These are phyloP conservation scores for Blennius ocellaris DNA, from an alignment of 2,113 vertebrate genomes.

Conservation along the genomic window DNA sequence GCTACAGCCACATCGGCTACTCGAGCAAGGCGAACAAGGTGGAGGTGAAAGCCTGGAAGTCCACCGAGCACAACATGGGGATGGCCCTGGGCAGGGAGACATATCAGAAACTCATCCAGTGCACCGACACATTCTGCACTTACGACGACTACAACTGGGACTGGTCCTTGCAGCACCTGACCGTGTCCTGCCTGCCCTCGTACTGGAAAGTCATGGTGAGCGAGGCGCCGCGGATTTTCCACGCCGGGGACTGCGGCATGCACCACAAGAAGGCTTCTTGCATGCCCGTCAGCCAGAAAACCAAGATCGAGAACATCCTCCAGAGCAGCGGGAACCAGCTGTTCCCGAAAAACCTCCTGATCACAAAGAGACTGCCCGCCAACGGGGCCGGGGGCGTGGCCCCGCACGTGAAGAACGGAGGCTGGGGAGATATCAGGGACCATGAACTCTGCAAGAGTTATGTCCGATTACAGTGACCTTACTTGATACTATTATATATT, in stretches of 20 bases:
- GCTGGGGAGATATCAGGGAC: slow-evolving; percentile 99
- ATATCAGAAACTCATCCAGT: slow-evolving; percentile 90
- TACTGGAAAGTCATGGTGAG: slow-evolving; percentile 98
- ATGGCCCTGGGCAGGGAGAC: slow-evolving; percentile 91
- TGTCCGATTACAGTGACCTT: slow-evolving; percentile 93
- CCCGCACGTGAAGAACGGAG: slow-evolving; percentile 97
- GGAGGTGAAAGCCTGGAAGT: slow-evolving; percentile 97
- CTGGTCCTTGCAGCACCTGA: slow-evolving; percentile 97
- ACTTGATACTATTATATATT: slow-evolving; percentile 75
- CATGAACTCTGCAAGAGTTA: slow-evolving; percentile 99
- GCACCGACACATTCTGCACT: slow-evolving; percentile 97
- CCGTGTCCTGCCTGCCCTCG: slow-evolving; percentile 92
- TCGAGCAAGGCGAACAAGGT: slow-evolving; percentile 90
- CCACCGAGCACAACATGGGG: slow-evolving; percentile 99
- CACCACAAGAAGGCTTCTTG: slow-evolving; percentile 94
- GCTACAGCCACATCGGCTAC: slow-evolving; percentile 88
- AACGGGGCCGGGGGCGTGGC: slow-evolving; percentile 87
- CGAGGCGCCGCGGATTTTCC: slow-evolving; percentile 93
- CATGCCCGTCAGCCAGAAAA: slow-evolving; percentile 91
- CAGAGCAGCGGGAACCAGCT: slow-evolving; percentile 90
- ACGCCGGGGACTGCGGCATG: slow-evolving; percentile 98
- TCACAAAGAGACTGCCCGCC: slow-evolving; percentile 89
- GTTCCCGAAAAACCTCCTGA: slow-evolving; percentile 90
- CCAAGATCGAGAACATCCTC: slow-evolving; percentile 92
- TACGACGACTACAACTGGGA: slow-evolving; percentile 99